phyloP scores from a whole-genome alignment of 53 echinoderm and acorn worm genomes.

The Luidia sarsii region DNA sequence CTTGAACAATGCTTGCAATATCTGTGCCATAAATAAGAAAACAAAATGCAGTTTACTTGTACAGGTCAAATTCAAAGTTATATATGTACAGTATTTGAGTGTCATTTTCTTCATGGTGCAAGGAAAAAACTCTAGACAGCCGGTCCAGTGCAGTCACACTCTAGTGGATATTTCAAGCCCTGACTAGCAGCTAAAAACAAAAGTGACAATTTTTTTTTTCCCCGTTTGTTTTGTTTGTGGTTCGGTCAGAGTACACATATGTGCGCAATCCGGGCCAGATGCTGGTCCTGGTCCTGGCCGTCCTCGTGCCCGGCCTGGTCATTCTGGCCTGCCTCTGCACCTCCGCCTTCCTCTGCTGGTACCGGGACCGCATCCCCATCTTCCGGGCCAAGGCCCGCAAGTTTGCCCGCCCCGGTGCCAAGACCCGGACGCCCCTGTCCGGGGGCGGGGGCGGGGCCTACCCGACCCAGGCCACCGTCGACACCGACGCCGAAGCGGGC shows the following conservation, averaged over 20 bases:
- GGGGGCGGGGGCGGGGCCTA: not conserved
- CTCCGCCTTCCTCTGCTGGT: constrained; percentile 63
- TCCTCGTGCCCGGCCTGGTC: constrained; percentile 69
- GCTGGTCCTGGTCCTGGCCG: constrained; percentile 56
- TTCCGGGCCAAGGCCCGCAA: constrained; percentile 51
- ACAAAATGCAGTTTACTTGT: no score
- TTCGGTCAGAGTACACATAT: not conserved
- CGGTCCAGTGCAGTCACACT: no score
- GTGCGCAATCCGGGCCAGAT: constrained; percentile 3
- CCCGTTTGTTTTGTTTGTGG: no score
- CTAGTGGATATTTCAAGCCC: not conserved
- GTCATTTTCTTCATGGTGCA: no score
- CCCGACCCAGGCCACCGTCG: constrained; percentile 41
- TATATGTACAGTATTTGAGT: no score
- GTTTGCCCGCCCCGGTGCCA: constrained; percentile 13
- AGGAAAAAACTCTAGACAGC: no score
- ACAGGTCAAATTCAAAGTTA: no score
- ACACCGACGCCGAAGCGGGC: not conserved
- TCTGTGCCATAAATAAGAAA: no score
- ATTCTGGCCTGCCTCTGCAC: constrained; percentile 52
- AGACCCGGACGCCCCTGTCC: not conserved
- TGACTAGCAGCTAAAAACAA: no score
- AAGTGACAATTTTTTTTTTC: no score
- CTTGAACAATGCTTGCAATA: no score
- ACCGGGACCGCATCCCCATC: constrained; percentile 76